These are phyloP conservation scores for Morpho helenor DNA, from an alignment of 2,888 invertebrate species.

Conservation along the genomic window DNA sequence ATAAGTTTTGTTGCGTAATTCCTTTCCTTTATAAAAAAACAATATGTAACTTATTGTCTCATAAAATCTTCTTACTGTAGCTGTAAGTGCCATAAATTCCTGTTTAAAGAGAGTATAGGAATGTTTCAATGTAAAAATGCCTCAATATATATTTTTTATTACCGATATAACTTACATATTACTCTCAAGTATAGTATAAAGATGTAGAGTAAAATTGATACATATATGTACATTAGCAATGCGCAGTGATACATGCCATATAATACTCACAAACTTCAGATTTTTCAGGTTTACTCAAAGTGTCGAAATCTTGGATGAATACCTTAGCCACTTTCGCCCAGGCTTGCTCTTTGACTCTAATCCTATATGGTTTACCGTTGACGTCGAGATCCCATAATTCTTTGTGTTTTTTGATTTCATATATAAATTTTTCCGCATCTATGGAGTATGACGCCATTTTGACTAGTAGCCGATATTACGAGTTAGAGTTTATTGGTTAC, in stretches of 20 bases:
- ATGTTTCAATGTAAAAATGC: no score
- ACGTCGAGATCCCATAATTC: conserved; percentile 52
- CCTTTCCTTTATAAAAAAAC: neutral
- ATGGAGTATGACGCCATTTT: conserved; percentile 39
- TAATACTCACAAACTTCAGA: conserved; percentile 53
- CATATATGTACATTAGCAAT: no score
- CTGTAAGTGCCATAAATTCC: no score
- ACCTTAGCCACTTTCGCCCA: conserved; percentile 51
- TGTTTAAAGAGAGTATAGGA: no score
- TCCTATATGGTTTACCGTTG: conserved; percentile 43
- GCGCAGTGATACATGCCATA: neutral
- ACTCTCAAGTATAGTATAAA: conserved; percentile 13
- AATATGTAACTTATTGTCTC: neutral
- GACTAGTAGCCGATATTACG: neutral
- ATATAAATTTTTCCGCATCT: conserved; percentile 55
- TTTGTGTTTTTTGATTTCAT: conserved; percentile 55
- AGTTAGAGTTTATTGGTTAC: no score
- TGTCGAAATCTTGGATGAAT: conserved; percentile 51
- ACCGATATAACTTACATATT: no score
- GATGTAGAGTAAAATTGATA: no score
- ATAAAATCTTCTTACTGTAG: no score
- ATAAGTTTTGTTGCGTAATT: no score
- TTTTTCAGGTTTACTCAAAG: conserved; percentile 44
- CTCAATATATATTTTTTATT: no score
- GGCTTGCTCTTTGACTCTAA: conserved; percentile 42